Evolutionary conservation across 2,888 invertebrate genomes (phyloP).

Genomic region (Pilophorus perplexus): DNA sequence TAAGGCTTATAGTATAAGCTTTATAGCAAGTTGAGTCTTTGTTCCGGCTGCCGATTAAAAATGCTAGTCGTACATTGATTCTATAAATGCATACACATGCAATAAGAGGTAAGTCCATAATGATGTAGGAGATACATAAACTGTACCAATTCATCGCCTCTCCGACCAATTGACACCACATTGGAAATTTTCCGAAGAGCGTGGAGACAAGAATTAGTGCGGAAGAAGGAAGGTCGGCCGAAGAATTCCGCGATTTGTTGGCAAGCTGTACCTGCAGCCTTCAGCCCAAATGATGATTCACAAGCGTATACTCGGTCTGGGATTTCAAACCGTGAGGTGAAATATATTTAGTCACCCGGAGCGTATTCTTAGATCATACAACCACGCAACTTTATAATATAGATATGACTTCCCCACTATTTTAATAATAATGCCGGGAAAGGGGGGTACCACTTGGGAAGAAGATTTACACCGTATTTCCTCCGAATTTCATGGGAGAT

Average conservation of each 20-base stretch:
- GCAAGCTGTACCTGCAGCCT: slow-evolving; percentile 27
- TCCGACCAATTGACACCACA: too few relatives aligned
- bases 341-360: slow-evolving; percentile 18
- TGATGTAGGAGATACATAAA: too few relatives aligned
- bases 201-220: not conserved
- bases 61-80: too few relatives aligned
- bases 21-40: too few relatives aligned
- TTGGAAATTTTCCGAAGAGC: not conserved
- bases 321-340: slow-evolving; percentile 23
- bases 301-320: slow-evolving; percentile 7
- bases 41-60: too few relatives aligned
- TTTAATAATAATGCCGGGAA: not conserved
- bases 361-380: slow-evolving; percentile 9
- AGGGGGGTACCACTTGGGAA: too few relatives aligned
- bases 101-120: too few relatives aligned
- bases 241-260: slow-evolving; percentile 15
- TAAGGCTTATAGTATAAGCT: too few relatives aligned
- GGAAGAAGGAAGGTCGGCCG: slow-evolving; percentile 17
- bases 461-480: too few relatives aligned
- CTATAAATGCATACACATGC: too few relatives aligned
- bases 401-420: not conserved
- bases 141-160: too few relatives aligned
- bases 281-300: slow-evolving; percentile 20
- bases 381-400: not conserved
- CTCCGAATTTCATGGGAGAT: too few relatives aligned